Conservation (phyloP, 2,113 vertebrate species). For the Chamaea fasciata region DNA sequence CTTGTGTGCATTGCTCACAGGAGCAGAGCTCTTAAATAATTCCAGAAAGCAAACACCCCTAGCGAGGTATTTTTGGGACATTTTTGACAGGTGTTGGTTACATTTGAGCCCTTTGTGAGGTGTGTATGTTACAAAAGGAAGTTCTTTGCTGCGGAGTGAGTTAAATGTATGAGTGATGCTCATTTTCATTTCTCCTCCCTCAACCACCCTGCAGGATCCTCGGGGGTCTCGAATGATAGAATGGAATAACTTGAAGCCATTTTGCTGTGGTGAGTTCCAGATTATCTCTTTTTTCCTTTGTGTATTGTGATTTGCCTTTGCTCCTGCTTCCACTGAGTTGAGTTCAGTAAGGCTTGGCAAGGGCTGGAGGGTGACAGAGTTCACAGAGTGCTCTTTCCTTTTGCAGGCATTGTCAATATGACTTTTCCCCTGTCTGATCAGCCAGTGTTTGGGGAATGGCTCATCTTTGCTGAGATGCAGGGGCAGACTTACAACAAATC, state of each 20-base stretch:
- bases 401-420: conserved; percentile 84
- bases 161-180: neutral
- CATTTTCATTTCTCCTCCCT: neutral
- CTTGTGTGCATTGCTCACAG: neutral
- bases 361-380: neutral
- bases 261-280: conserved; percentile 84
- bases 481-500: conserved; percentile 89
- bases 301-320: neutral
- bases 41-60: neutral
- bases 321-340: neutral
- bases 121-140: neutral
- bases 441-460: conserved; percentile 90
- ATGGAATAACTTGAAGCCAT: conserved; percentile 78
- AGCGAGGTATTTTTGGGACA: neutral
- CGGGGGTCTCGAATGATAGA: conserved; percentile 89
- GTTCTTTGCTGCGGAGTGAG: neutral
- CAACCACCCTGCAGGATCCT: conserved; percentile 76
- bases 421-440: conserved; percentile 92
- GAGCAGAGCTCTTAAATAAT: neutral
- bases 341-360: neutral
- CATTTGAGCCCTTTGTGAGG: neutral
- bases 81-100: neutral
- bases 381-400: neutral
- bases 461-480: conserved; percentile 87
- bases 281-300: neutral